Evolutionary conservation across 1,140 invertebrate genomes (phyloP), one percentile per base, ranked within the genome.

Genomic region (Nasonia vitripennis): DNA sequence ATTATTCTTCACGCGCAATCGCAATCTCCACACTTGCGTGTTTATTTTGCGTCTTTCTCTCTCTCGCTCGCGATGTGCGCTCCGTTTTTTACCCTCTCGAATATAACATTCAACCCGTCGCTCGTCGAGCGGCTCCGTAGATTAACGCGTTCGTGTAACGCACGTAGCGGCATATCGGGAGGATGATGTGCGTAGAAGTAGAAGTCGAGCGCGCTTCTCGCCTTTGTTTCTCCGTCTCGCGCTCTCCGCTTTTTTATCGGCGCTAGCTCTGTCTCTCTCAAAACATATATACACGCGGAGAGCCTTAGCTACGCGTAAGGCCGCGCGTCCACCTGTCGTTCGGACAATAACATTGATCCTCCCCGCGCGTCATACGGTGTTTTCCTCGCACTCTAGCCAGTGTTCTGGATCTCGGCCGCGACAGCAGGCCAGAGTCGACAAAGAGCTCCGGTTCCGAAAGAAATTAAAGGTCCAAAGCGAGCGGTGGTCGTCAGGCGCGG

Each of bases 1-100:
- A 37, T 45, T 45, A 45, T 45, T 9, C 41, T 45, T 88, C 90
- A 88, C 89, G 89, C 27, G n/a, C n/a, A n/a, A n/a, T n/a, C 89
- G 90, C 89, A 89, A 88, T 75, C 34, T 75, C 37, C 3, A n/a
- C 6, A 17, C 23, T 31, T 34, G 10, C 27, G 23, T 27, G 23
- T 71, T 34, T 34, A 71, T 71, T 34, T 34, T 71, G 27, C 23
- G 10, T 71, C 31, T 71, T 12, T 34, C 70, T 27, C 70, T 11
- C 23, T 27, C 51, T 55, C 9, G 41, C 55, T 7, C 14, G 5
- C 20, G 4, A n/a, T 55, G 51, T 17, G 3, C 5, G 11, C 51
- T 17, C 51, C 51, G 17, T 55, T 55, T 55, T 55, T 55, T 55
- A 2, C 12, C 20, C 55, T 62, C 55, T 62, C 55, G 55, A 17